Percentiles rank a stretch among this genome's conserved stretches.
Evolutionary conservation across 2,797 vertebrate species (phyloP).

Genomic region (Pachyuromys duprasi): DNA sequence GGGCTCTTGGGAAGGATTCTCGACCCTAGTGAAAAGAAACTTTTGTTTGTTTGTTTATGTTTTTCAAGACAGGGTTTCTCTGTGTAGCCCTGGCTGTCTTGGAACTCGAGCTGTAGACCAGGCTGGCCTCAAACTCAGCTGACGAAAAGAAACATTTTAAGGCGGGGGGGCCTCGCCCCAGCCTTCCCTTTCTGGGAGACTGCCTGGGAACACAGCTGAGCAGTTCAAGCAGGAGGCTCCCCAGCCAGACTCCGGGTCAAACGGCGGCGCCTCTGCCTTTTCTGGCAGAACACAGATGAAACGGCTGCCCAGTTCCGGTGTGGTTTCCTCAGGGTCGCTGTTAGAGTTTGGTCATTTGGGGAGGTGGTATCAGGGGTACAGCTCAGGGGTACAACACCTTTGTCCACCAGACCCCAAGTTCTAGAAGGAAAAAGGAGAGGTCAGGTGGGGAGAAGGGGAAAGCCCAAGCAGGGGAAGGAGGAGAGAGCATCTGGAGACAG

Average conservation of each 20-base stretch:
- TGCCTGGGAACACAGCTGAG: neutral
- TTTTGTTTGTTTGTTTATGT: neutral
- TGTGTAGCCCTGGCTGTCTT: neutral
- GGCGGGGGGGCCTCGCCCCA: accelerated
- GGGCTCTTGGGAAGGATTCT: constrained; percentile 14
- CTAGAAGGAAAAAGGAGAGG: neutral
- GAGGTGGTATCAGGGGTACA: neutral
- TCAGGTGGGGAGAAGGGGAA: neutral
- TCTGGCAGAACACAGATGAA: neutral
- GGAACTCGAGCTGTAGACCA: neutral
- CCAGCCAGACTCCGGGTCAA: neutral
- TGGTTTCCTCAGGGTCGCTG: accelerated
- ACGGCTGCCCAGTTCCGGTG: neutral
- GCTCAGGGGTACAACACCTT: neutral
- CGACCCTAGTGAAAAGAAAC: neutral
- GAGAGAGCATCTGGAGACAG: neutral
- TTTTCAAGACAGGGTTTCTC: neutral
- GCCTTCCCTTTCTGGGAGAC: neutral
- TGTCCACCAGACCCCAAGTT: neutral
- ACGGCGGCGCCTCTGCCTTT: neutral
- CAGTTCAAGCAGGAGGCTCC: neutral
- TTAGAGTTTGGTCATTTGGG: neutral
- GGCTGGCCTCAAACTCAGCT: neutral
- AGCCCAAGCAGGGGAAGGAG: neutral
- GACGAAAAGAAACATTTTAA: neutral